phyloP scores from a whole-genome alignment of 2,113 vertebrate genomes.

The Thermophis baileyi region DNA sequence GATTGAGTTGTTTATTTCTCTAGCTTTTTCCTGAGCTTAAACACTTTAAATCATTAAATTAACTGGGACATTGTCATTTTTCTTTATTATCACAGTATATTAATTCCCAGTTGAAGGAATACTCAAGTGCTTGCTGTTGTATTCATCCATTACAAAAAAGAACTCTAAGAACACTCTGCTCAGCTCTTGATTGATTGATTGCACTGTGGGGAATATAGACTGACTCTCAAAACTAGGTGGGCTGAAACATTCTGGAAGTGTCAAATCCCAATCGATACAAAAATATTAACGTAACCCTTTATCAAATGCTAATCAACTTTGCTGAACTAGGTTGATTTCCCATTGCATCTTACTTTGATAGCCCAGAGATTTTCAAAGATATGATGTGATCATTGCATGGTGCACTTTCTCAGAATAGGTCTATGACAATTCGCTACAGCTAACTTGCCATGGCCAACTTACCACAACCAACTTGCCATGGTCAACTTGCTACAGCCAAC shows the following conservation, averaged over 20 bases:
- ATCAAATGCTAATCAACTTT: background rate
- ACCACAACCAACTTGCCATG: background rate
- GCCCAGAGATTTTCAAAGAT: background rate
- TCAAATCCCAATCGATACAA: background rate
- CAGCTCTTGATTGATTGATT: background rate
- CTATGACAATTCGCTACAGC: background rate
- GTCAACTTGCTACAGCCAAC: too few relatives aligned
- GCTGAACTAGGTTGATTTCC: background rate
- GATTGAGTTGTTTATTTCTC: background rate
- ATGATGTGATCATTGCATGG: background rate
- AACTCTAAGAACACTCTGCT: background rate
- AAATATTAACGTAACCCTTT: background rate
- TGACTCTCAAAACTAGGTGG: background rate
- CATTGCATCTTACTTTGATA: background rate
- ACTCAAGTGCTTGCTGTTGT: background rate
- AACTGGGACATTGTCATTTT: background rate
- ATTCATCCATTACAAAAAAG: background rate
- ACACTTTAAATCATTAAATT: slow-evolving; percentile 1
- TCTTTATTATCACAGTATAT: background rate
- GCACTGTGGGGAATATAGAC: background rate
- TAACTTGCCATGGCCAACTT: background rate
- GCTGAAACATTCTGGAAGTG: background rate
- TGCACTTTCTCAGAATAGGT: background rate
- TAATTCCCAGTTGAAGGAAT: background rate
- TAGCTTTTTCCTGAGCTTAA: background rate